Percentiles rank a stretch among this genome's conserved stretches.
phyloP scores from a whole-genome alignment of 2,888 invertebrate species.

The Chalcosyrphus nemorum region DNA sequence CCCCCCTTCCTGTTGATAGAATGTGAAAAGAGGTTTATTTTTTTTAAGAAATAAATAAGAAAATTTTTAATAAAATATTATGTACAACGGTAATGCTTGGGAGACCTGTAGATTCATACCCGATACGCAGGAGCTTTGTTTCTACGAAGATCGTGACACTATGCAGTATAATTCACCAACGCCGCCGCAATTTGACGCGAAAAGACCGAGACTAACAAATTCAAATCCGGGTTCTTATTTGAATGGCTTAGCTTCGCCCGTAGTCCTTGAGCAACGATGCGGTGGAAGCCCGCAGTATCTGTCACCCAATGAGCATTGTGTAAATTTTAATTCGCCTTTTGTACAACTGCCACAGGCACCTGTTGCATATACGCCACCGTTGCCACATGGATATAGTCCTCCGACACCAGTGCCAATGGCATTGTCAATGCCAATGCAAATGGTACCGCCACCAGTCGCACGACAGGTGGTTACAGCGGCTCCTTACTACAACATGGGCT shows the following conservation, averaged over 20 bases:
- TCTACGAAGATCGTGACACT: slow-evolving; percentile 50
- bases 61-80: neutral
- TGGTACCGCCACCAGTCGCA: slow-evolving; percentile 15
- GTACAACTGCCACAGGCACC: slow-evolving; percentile 63
- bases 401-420: neutral
- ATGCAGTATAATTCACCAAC: neutral
- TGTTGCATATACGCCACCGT: slow-evolving; percentile 50
- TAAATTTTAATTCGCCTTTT: slow-evolving; percentile 67
- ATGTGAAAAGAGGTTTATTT: neutral
- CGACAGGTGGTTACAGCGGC: slow-evolving; percentile 63
- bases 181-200: slow-evolving; percentile 22
- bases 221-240: slow-evolving; percentile 15
- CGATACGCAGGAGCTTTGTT: slow-evolving; percentile 39
- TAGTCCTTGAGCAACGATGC: slow-evolving; percentile 4
- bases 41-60: neutral
- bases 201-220: slow-evolving; percentile 22
- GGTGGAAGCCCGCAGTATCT: slow-evolving; percentile 35
- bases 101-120: slow-evolving; percentile 38
- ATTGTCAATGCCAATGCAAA: slow-evolving; percentile 14
- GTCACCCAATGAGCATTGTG: slow-evolving; percentile 66
- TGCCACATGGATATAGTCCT: neutral
- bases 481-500: slow-evolving; percentile 42
- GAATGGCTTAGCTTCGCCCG: slow-evolving; percentile 1
- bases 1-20: neutral
- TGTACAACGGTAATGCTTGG: slow-evolving; percentile 57